These are phyloP conservation scores for Heterodera carotae DNA, from an alignment of 1,140 invertebrate species.

Conservation along the genomic window DNA sequence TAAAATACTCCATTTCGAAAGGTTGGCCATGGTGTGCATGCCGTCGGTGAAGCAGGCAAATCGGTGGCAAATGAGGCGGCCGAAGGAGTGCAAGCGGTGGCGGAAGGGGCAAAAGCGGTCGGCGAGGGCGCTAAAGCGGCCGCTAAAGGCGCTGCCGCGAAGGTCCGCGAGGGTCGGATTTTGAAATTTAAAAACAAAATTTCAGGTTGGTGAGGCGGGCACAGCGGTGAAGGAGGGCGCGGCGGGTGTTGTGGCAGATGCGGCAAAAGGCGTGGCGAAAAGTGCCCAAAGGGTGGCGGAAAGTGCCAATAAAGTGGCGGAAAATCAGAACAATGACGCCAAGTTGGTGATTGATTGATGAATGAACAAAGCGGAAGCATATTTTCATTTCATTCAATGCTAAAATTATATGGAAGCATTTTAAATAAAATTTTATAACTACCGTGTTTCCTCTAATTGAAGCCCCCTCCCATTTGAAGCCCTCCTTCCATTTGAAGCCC, in stretches of 20 bases:
- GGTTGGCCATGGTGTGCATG: neutral
- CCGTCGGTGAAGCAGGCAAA: neutral
- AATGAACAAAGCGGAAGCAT: too few relatives aligned
- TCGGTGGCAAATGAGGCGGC: neutral
- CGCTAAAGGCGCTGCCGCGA: neutral
- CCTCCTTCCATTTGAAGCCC: too few relatives aligned
- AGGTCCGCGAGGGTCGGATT: neutral
- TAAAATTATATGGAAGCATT: too few relatives aligned
- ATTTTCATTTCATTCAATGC: too few relatives aligned
- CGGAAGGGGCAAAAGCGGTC: neutral
- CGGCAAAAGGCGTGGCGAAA: neutral
- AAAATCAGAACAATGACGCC: neutral
- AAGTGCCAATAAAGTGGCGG: neutral
- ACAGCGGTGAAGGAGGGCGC: neutral
- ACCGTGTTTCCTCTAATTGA: too few relatives aligned
- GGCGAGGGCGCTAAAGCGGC: neutral
- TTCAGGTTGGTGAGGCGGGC: neutral
- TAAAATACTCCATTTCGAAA: too few relatives aligned
- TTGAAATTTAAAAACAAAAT: neutral
- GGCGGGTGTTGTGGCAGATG: neutral
- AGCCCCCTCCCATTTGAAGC: too few relatives aligned
- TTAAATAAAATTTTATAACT: too few relatives aligned
- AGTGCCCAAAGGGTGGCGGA: neutral
- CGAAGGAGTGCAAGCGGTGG: neutral
- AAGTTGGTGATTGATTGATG: neutral